These are phyloP conservation scores for Tachina lurida DNA, from an alignment of 2,888 invertebrate species.

Conservation along the genomic window DNA sequence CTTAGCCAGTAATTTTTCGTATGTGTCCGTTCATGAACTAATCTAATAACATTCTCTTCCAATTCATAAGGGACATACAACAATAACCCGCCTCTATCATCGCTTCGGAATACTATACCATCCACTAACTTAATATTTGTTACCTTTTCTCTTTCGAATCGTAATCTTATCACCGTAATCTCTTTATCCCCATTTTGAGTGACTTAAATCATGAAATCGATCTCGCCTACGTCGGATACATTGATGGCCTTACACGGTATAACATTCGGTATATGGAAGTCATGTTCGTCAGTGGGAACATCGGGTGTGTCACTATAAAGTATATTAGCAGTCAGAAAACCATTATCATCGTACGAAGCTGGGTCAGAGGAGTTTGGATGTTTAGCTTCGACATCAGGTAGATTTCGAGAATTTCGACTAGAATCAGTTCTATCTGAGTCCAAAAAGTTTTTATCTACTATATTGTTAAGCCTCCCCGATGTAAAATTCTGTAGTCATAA, in stretches of 20 bases:
- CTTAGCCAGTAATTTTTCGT: constrained; percentile 77
- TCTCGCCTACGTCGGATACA: constrained; percentile 47
- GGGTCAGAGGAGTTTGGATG: constrained; percentile 51
- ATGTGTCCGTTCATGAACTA: constrained; percentile 74
- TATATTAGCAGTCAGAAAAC: background rate
- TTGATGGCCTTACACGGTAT: constrained; percentile 50
- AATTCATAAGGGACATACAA: constrained; percentile 72
- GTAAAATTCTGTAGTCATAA: background rate
- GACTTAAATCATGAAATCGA: constrained; percentile 63
- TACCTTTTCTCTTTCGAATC: constrained; percentile 64
- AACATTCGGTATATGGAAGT: constrained; percentile 38
- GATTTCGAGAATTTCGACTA: background rate
- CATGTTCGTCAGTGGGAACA: constrained; percentile 9
- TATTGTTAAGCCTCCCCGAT: background rate
- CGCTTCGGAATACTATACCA: constrained; percentile 65
- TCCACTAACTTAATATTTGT: constrained; percentile 64
- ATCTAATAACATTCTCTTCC: constrained; percentile 73
- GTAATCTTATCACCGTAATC: constrained; percentile 70
- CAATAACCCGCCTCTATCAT: constrained; percentile 44
- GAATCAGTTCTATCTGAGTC: too few species aligned
- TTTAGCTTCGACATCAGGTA: background rate
- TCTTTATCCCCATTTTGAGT: constrained; percentile 70
- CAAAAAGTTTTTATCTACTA: too few species aligned
- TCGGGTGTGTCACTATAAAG: background rate
- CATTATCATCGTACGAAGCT: constrained; percentile 78